phyloP scores from a whole-genome alignment of 2,797 vertebrate species.

The Anguilla marmorata region DNA sequence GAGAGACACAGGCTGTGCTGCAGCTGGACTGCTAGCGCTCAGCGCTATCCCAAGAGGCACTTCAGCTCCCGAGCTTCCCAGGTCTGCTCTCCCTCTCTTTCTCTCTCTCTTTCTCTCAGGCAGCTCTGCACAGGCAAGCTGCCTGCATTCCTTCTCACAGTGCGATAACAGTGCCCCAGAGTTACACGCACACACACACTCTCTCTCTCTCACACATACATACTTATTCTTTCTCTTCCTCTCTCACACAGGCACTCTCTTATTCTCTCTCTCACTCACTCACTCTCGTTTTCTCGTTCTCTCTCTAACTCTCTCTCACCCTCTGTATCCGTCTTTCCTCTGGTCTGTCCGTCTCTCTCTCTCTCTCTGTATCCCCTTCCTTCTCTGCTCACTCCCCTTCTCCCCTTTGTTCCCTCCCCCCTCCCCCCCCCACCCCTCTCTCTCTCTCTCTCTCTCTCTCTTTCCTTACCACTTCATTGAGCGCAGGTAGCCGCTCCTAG shows the following conservation, averaged over 20 bases:
- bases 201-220: constrained; percentile 2
- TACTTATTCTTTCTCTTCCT: neutral
- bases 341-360: neutral
- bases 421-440: constrained; percentile 26
- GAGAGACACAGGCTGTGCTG: neutral
- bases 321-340: neutral
- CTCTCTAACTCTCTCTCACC: constrained; percentile 20
- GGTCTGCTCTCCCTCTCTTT: neutral
- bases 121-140: constrained; percentile 53
- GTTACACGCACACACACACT: constrained; percentile 32
- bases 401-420: constrained; percentile 11
- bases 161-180: constrained; percentile 43
- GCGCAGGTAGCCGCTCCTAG: constrained; percentile 47
- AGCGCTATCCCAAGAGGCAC: constrained; percentile 20
- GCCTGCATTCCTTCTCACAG: constrained; percentile 54
- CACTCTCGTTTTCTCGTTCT: neutral
- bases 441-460: constrained; percentile 38
- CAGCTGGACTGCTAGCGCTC: neutral
- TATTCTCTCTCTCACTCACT: constrained; percentile 6
- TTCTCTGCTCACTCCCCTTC: constrained; percentile 16
- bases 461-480: constrained; percentile 57
- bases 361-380: neutral
- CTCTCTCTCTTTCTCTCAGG: constrained; percentile 2
- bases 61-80: neutral
- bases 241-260: neutral